Evolutionary conservation across 2,888 invertebrate genomes (phyloP).

Genomic region (Caenorhabditis macrosperma): DNA sequence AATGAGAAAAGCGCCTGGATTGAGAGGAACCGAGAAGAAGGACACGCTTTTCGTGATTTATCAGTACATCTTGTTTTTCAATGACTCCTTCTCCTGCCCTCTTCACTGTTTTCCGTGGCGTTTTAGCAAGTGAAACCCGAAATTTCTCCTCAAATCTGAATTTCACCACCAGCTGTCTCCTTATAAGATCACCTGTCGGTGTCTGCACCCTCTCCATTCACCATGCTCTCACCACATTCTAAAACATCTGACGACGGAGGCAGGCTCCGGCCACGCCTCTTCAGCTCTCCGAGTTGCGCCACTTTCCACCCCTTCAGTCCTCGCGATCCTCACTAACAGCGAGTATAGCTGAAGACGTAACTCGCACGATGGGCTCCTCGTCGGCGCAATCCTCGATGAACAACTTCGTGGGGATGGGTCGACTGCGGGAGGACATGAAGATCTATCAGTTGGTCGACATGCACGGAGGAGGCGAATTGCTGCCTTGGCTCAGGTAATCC

Average conservation of each 20-base stretch:
- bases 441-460: constrained; percentile 86
- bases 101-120: neutral
- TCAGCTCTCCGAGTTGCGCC: constrained; percentile 1
- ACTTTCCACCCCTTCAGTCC: neutral
- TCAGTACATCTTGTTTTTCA: no score
- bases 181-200: neutral
- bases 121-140: neutral
- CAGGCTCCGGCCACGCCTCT: neutral
- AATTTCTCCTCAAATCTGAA: neutral
- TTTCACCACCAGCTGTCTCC: neutral
- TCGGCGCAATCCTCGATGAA: constrained; percentile 53
- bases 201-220: neutral
- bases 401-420: constrained; percentile 62
- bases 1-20: neutral
- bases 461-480: constrained; percentile 93
- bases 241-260: neutral
- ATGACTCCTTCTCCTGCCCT: neutral
- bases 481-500: constrained; percentile 84
- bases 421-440: constrained; percentile 64
- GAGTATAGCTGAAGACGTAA: neutral
- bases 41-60: neutral
- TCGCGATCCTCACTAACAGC: no score
- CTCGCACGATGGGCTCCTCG: constrained; percentile 58
- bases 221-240: neutral
- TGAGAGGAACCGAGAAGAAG: neutral